Percentiles rank a stretch among this genome's conserved stretches.
Conservation (phyloP, 2,888 invertebrate species). For the Actias luna region DNA sequence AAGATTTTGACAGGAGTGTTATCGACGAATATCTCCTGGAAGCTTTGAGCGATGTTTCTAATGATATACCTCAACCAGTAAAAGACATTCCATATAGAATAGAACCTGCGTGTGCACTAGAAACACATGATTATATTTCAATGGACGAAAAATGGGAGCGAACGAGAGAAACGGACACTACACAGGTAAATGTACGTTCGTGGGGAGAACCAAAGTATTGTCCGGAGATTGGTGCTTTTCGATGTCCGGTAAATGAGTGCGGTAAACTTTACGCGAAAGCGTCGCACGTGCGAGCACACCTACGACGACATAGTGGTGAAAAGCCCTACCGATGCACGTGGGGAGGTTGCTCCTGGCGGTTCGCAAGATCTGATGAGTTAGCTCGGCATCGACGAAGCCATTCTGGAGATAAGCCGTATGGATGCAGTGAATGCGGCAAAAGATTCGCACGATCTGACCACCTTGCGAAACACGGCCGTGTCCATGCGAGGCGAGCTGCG, state of each 20-base stretch:
- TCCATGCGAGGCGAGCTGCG: constrained; percentile 85
- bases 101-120: constrained; percentile 50
- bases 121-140: constrained; percentile 45
- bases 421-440: constrained; percentile 93
- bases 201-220: constrained; percentile 72
- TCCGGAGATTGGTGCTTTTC: constrained; percentile 82
- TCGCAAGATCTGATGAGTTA: constrained; percentile 96
- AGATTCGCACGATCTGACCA: constrained; percentile 97
- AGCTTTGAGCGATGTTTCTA: constrained; percentile 58
- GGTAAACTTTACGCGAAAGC: constrained; percentile 93
- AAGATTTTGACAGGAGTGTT: constrained; percentile 67
- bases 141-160: constrained; percentile 38
- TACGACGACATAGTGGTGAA: constrained; percentile 92
- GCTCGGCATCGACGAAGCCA: constrained; percentile 97
- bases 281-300: constrained; percentile 93
- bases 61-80: constrained; percentile 50
- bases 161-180: constrained; percentile 34
- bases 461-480: constrained; percentile 94
- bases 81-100: constrained; percentile 47
- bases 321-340: constrained; percentile 88
- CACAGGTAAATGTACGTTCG: constrained; percentile 47
- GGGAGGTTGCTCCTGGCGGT: constrained; percentile 94
- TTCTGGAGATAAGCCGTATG: constrained; percentile 96
- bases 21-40: constrained; percentile 68
- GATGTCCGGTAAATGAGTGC: constrained; percentile 87